phyloP scores from a whole-genome alignment of 2,888 invertebrate genomes.

The Drepana falcataria region DNA sequence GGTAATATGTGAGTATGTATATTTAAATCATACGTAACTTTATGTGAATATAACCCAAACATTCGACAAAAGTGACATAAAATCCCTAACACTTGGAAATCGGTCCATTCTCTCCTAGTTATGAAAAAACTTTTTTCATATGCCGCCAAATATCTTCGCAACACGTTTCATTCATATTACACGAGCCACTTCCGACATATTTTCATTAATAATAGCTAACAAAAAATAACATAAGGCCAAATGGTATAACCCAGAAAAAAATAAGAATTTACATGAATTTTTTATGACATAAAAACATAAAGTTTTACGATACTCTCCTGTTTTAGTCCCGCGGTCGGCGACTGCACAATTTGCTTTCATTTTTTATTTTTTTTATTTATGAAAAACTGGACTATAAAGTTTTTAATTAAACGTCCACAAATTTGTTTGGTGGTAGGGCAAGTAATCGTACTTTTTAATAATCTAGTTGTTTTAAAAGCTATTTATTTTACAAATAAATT shows the following conservation, averaged over 20 bases:
- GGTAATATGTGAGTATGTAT: too few relatives aligned
- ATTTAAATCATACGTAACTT: too few relatives aligned
- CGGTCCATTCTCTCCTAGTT: neutral
- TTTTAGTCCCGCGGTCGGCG: conserved; percentile 12
- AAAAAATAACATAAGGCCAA: conserved; percentile 12
- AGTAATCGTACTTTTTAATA: neutral
- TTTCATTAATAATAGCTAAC: conserved; percentile 11
- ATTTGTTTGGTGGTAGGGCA: neutral
- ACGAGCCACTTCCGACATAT: neutral
- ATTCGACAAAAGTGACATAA: neutral
- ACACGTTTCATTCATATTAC: neutral
- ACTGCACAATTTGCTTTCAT: conserved; percentile 8
- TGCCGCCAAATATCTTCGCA: neutral
- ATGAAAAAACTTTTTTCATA: conserved; percentile 11
- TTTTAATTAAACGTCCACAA: conserved; percentile 1
- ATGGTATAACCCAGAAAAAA: conserved; percentile 17
- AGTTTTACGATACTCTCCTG: conserved; percentile 36
- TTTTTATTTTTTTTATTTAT: neutral
- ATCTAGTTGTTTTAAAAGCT: neutral
- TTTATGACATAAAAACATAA: conserved; percentile 44
- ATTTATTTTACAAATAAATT: too few relatives aligned
- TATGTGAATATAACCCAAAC: too few relatives aligned
- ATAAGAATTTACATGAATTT: conserved; percentile 40
- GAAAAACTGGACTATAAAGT: neutral
- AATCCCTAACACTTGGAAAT: neutral